Conservation (phyloP, 2,888 invertebrate genomes). For the Trissolcus brochymenae region DNA sequence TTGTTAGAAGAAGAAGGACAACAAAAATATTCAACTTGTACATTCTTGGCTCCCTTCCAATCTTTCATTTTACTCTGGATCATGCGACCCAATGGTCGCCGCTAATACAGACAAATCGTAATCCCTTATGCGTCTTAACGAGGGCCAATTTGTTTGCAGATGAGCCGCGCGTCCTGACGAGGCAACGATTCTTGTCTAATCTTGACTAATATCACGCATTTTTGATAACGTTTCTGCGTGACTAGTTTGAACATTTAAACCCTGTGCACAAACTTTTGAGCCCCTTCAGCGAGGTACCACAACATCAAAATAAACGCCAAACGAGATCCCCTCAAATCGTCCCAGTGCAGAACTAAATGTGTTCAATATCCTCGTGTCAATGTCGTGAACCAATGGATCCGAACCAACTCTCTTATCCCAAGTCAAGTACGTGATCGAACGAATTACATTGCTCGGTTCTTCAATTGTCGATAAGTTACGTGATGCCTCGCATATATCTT, state of each 20-base stretch:
- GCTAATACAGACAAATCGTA: constrained; percentile 75
- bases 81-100: constrained; percentile 47
- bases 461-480: constrained; percentile 54
- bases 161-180: constrained; percentile 67
- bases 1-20: neutral
- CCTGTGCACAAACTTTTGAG: neutral
- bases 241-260: constrained; percentile 35
- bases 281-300: constrained; percentile 20
- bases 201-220: constrained; percentile 52
- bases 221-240: constrained; percentile 46
- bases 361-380: no score
- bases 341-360: no score
- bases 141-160: constrained; percentile 73
- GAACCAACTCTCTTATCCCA: constrained; percentile 30
- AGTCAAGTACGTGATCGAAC: constrained; percentile 61
- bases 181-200: constrained; percentile 51
- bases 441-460: constrained; percentile 60
- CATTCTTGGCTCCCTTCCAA: constrained; percentile 13
- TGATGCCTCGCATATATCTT: constrained; percentile 32
- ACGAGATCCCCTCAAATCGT: constrained; percentile 19
- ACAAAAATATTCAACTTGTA: neutral
- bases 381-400: no score
- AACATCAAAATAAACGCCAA: constrained; percentile 45
- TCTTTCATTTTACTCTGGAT: constrained; percentile 19
- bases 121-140: constrained; percentile 69